Base-by-base conservation (phyloP, 2,888 invertebrate genomes). In the Lithophane ornitopus region DNA sequence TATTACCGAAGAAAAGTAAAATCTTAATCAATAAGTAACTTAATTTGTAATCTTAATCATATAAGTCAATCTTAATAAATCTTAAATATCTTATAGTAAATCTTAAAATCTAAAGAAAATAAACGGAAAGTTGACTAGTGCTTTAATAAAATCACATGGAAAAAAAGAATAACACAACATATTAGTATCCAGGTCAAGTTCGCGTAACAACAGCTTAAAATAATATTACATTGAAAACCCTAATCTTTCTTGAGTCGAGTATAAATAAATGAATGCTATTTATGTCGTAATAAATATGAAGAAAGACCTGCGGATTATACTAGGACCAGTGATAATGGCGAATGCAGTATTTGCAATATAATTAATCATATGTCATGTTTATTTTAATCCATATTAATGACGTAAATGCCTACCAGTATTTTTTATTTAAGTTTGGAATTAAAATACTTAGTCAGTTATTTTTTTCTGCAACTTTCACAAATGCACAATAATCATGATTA, bases 321-420 rank as follows among this genome's bases (percentile, higher is more conserved):
- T 73, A 52, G 34, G 1, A 54, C 14, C 19, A 4, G 14, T 28
- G 41, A 44, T 34, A 39, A 26, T 39, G 11, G 34, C 22, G 39
- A 71, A 78, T 80, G 69, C 76, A 85, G 59, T 76, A 44, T 87
- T 87, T 75, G 76, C 75, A 72, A 82, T 41, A 56, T 58, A 61
- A 58, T 78, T 39, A 71, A 84, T 80, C 62, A 76, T 73, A 65
- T 76, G 54, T 74, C 84, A 59, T 28, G 44, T 76, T 78, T 26
- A 19, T 66, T 83, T 67, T 59, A 79, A 79, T 83, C 52, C 65
- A 66, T 67, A 80, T 67, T 62, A 82, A 76, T 70, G 69, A 66
- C 3, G 14, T 52, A 66, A 73, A 67, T 71, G 49, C 14, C 8
- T 62, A 61, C 7, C 14, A 58, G 19, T 44, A 22, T 46, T 78